Base-by-base conservation (phyloP, 2,797 vertebrate genomes). In the Tenualosa thibaudeaui region DNA sequence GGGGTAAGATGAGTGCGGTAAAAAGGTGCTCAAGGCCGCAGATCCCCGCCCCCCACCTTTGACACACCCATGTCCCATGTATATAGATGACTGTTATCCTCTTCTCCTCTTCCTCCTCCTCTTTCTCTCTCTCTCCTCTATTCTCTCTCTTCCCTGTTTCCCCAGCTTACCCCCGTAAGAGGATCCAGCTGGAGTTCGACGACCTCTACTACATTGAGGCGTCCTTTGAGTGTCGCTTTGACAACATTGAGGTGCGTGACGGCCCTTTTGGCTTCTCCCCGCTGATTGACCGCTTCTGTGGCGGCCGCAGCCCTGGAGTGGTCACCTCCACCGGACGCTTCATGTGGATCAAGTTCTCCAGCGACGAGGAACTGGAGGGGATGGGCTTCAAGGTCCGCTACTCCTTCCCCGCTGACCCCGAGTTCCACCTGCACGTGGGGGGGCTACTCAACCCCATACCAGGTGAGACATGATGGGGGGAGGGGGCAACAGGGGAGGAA, bases 281-380 rank as follows among this genome's bases (percentile, higher is more conserved):
- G 0, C 95, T 99, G 89, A 97, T 99, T 90, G 95, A 96, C 89
- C 97, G 97, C 54, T 98, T 96, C 92, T 99, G 98, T 53, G 98
- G 98, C 46, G 89, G 96, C 13, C 93, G 94, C 91, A 96, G 95
- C 71, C 98, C 98, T 0, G 93, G 96, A 0, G 92, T 96, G 71
- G 96, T 99, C 90, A 94, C 96, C 85, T 99, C 98, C 88, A 98
- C 96, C 0, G 98, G 98, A 40, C 96, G 98, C 89, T 99, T 99
- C 91, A 97, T 99, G 96, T 99, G 98, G 98, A 96, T 99, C 91
- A 97, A 96, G 86, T 99, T 99, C 93, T 96, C 92, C 89, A 99
- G 97, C 24, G 98, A 99, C 88, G 98, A 99, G 86, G 98, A 99
- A 90, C 94, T 99, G 85, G 98, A 99, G 93, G 98, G 97, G 82